Conservation (phyloP, 2,888 invertebrate species). For the Drosophila mettleri region DNA sequence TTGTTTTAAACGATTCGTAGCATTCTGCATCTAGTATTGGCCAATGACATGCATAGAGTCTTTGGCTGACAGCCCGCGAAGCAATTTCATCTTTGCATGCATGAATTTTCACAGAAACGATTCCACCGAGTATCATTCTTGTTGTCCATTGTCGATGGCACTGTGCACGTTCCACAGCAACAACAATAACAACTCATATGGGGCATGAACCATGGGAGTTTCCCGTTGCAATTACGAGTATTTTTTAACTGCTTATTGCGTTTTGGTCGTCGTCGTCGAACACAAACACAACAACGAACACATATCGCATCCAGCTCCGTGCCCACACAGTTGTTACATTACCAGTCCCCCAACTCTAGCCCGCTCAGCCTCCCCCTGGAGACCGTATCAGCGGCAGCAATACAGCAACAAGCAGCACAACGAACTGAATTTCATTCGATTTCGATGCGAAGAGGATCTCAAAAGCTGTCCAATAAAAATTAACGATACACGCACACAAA, state of each 20-base stretch:
- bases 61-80: conserved; percentile 30
- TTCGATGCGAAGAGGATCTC: conserved; percentile 77
- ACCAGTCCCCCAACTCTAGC: conserved; percentile 6
- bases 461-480: conserved; percentile 83
- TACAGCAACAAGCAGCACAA: conserved; percentile 74
- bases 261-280: conserved; percentile 60
- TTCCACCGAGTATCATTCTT: conserved; percentile 67
- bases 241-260: conserved; percentile 82
- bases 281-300: conserved; percentile 25
- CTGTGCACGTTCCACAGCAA: conserved; percentile 65
- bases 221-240: conserved; percentile 78
- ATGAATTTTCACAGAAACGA: conserved; percentile 69
- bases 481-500: conserved; percentile 80
- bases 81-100: conserved; percentile 67
- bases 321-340: conserved; percentile 16
- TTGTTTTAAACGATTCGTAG: conserved; percentile 4
- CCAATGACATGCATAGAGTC: conserved; percentile 48
- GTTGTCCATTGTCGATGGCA: conserved; percentile 55
- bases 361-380: conserved; percentile 32
- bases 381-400: conserved; percentile 36
- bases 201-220: conserved; percentile 65
- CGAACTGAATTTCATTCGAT: conserved; percentile 80
- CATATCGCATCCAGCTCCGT: conserved; percentile 19
- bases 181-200: conserved; percentile 73
- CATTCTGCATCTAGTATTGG: conserved; percentile 6